Evolutionary conservation across 2,797 vertebrate species (phyloP).

Genomic region (Bradypodion pumilum): DNA sequence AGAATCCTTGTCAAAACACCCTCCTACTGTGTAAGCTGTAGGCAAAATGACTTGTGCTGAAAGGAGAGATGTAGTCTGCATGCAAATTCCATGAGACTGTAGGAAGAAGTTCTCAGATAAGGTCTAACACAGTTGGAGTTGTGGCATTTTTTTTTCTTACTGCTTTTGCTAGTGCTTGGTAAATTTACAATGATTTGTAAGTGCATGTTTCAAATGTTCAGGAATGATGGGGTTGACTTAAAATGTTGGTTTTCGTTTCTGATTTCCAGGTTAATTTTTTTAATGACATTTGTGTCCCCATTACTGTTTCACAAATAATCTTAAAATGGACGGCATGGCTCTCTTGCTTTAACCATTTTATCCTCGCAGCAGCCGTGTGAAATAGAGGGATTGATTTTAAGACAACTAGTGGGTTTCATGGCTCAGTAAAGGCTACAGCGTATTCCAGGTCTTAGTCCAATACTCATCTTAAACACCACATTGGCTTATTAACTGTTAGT

Average conservation of each 20-base stretch:
- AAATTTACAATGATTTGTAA: neutral
- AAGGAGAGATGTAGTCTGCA: neutral
- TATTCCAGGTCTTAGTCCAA: neutral
- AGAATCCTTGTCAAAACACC: neutral
- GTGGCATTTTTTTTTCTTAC: neutral
- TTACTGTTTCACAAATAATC: neutral
- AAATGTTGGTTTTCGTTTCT: neutral
- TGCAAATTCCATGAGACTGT: neutral
- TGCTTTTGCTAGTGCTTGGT: neutral
- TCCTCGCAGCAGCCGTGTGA: neutral
- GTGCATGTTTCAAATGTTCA: neutral
- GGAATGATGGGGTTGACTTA: neutral
- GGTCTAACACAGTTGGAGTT: neutral
- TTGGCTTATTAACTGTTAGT: neutral
- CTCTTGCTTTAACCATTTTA: neutral
- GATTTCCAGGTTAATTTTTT: too few relatives aligned
- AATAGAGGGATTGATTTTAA: neutral
- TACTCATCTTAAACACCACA: neutral
- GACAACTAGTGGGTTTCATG: neutral
- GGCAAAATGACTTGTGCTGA: neutral
- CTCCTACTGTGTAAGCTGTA: neutral
- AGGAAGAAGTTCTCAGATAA: neutral
- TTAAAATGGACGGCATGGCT: neutral
- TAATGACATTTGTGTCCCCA: neutral
- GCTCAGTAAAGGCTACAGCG: neutral